Evolutionary conservation across 2,113 vertebrate species (phyloP).

Genomic region (Camelus dromedarius): DNA sequence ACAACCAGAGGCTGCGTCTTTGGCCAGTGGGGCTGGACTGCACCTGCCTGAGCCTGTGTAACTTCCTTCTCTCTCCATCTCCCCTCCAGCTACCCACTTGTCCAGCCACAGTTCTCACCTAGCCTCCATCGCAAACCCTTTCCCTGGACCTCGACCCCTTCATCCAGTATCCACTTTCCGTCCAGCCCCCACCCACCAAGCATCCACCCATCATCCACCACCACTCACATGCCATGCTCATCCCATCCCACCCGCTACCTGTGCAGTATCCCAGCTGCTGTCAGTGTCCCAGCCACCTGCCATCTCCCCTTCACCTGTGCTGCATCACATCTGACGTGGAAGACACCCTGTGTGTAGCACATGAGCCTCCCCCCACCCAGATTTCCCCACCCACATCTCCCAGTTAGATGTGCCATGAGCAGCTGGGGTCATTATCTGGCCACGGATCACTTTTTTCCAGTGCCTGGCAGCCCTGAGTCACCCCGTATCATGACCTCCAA

Average conservation of each 20-base stretch:
- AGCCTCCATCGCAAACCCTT: not conserved
- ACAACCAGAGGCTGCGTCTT: not conserved
- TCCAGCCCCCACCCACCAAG: not conserved
- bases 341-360: too few relatives aligned
- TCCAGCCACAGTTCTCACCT: not conserved
- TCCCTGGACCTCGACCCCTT: not conserved
- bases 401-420: not conserved
- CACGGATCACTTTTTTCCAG: not conserved
- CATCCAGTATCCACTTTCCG: not conserved
- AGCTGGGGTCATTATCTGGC: not conserved
- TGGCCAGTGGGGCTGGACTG: not conserved
- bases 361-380: not conserved
- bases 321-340: not conserved
- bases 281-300: not conserved
- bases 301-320: too few relatives aligned
- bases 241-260: not conserved
- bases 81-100: not conserved
- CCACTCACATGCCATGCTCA: not conserved
- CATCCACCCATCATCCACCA: not conserved
- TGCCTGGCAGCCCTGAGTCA: not conserved
- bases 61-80: fast-evolving
- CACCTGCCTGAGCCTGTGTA: fast-evolving
- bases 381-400: not conserved
- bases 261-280: not conserved
- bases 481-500: not conserved